Conservation (phyloP, 2,113 vertebrate genomes). For the Bombycilla garrulus region DNA sequence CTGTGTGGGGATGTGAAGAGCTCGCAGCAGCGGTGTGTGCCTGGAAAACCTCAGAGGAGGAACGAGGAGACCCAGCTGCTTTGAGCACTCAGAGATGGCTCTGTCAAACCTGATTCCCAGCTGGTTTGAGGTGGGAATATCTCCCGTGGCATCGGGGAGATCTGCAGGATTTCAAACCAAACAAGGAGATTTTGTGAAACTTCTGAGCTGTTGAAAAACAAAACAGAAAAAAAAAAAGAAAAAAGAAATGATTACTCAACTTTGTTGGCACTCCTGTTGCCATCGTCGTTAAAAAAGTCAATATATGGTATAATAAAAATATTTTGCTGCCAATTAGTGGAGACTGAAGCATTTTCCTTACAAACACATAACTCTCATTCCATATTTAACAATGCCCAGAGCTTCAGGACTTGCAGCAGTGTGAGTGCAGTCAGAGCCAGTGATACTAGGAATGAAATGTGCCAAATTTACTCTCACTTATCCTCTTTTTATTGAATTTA, state of each 20-base stretch:
- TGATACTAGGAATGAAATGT: neutral
- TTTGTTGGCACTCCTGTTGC: neutral
- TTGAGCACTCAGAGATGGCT: accelerated
- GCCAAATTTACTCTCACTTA: neutral
- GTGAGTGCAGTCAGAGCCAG: neutral
- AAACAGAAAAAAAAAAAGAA: neutral
- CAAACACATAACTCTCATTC: neutral
- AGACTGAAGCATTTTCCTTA: neutral
- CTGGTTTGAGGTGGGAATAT: too few species aligned
- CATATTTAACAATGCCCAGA: neutral
- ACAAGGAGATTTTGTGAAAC: neutral
- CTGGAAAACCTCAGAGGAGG: neutral
- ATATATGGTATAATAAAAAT: neutral
- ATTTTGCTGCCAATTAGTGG: neutral
- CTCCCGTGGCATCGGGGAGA: neutral
- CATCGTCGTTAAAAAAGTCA: neutral
- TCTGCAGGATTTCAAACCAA: neutral
- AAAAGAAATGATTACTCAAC: neutral
- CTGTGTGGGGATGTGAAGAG: accelerated
- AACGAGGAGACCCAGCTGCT: neutral
- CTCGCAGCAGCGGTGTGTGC: accelerated
- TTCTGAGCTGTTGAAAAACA: neutral
- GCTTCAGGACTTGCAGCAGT: neutral
- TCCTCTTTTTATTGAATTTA: neutral
- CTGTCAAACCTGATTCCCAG: neutral